phyloP scores from a whole-genome alignment of 2,888 invertebrate genomes.

The Ormyrus rosae region DNA sequence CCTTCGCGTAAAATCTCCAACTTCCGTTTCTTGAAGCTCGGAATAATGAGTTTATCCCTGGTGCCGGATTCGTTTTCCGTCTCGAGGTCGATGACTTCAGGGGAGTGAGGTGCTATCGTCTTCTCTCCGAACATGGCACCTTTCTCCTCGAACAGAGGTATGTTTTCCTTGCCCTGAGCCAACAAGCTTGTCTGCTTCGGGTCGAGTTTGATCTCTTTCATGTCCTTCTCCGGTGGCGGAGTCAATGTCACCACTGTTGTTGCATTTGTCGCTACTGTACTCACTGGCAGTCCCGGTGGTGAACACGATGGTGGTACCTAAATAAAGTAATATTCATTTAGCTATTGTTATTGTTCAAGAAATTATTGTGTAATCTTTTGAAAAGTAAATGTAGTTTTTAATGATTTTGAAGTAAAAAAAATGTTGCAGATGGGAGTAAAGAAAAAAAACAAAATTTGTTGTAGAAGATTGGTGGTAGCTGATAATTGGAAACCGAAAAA shows the following conservation, averaged over 20 bases:
- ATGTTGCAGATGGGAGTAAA: not conserved
- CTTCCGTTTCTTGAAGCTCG: constrained; percentile 82
- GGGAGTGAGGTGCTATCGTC: constrained; percentile 79
- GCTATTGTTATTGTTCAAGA: too few relatives aligned
- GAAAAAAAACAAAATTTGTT: not conserved
- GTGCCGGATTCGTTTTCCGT: constrained; percentile 70
- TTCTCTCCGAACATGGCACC: constrained; percentile 68
- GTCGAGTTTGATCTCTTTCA: constrained; percentile 72
- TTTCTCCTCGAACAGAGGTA: constrained; percentile 75
- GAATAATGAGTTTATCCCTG: constrained; percentile 72
- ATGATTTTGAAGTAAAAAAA: not conserved
- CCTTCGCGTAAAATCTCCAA: constrained; percentile 86
- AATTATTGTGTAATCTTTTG: not conserved
- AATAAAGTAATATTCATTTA: not conserved
- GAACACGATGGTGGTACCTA: constrained; percentile 66
- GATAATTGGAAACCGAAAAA: too few relatives aligned
- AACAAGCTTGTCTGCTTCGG: constrained; percentile 72
- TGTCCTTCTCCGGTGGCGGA: constrained; percentile 74
- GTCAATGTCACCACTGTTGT: constrained; percentile 75
- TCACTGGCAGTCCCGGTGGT: constrained; percentile 66
- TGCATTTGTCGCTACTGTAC: constrained; percentile 70
- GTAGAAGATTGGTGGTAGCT: too few relatives aligned
- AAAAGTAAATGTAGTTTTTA: not conserved
- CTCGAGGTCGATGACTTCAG: constrained; percentile 82
- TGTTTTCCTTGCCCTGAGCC: constrained; percentile 79